Conservation (phyloP, 2,797 vertebrate genomes). For the Simalia tracyae region DNA sequence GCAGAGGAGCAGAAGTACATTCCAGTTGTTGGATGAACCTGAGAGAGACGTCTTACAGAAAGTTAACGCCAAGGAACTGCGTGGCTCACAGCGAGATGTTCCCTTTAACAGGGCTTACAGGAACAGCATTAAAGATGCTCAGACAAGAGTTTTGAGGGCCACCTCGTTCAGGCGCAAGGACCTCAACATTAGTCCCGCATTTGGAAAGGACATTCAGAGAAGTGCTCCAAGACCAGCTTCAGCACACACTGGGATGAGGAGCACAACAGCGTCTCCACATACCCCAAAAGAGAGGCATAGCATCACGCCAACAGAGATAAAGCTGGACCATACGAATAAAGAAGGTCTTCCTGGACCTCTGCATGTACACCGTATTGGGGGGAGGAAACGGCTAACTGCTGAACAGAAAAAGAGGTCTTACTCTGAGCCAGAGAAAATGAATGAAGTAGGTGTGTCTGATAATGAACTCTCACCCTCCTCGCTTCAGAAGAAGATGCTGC, state of each 20-base stretch:
- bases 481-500: conserved; percentile 66
- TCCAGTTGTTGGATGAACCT: conserved; percentile 75
- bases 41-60: conserved; percentile 70
- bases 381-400: conserved; percentile 81
- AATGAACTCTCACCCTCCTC: conserved; percentile 62
- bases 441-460: conserved; percentile 86
- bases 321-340: conserved; percentile 37
- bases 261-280: conserved; percentile 74
- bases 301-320: conserved; percentile 73
- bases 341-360: conserved; percentile 56
- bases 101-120: conserved; percentile 81
- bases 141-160: conserved; percentile 86
- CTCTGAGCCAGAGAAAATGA: conserved; percentile 93
- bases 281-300: conserved; percentile 85
- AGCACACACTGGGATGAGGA: conserved; percentile 73
- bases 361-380: conserved; percentile 78
- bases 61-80: conserved; percentile 68
- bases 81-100: conserved; percentile 70
- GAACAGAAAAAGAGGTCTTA: conserved; percentile 94
- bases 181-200: conserved; percentile 70
- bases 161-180: conserved; percentile 87
- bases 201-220: conserved; percentile 63
- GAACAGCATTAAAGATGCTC: conserved; percentile 88
- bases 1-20: conserved; percentile 84
- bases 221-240: conserved; percentile 72